Evolutionary conservation across 2,113 vertebrate genomes (phyloP).

Genomic region (Onychostoma macrolepis): DNA sequence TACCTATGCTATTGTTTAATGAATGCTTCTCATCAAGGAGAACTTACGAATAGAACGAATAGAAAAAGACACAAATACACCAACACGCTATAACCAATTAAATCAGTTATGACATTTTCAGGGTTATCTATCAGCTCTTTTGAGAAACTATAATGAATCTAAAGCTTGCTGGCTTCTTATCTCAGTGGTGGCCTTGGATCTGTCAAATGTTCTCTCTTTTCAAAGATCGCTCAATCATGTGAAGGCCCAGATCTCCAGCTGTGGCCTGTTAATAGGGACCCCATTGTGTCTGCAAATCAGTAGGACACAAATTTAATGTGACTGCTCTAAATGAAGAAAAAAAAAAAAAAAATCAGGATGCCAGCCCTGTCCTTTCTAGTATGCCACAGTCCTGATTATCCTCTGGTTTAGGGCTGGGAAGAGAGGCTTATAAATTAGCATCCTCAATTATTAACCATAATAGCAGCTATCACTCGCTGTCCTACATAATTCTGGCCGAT

Average conservation of each 20-base stretch:
- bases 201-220: not conserved
- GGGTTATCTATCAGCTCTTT: not conserved
- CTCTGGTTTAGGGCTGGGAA: not conserved
- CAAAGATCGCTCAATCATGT: constrained; percentile 3
- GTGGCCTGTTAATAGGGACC: constrained; percentile 20
- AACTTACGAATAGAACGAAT: not conserved
- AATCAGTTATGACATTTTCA: constrained; percentile 17
- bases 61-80: not conserved
- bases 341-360: not conserved
- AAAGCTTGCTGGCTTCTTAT: not conserved
- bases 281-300: constrained; percentile 40
- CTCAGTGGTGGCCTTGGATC: not conserved
- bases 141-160: not conserved
- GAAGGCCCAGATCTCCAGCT: constrained; percentile 22
- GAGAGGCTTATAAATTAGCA: constrained; percentile 13
- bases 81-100: not conserved
- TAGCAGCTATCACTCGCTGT: not conserved
- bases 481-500: constrained; percentile 44
- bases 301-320: constrained; percentile 23
- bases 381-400: not conserved
- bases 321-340: constrained; percentile 24
- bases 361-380: constrained; percentile 12
- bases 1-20: not conserved
- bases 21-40: not conserved
- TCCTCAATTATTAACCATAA: constrained; percentile 47